These are phyloP conservation scores for Chrysogorgia sp. DNA, from an alignment of 92 coral and sea anemone species.

Conservation along the genomic window DNA sequence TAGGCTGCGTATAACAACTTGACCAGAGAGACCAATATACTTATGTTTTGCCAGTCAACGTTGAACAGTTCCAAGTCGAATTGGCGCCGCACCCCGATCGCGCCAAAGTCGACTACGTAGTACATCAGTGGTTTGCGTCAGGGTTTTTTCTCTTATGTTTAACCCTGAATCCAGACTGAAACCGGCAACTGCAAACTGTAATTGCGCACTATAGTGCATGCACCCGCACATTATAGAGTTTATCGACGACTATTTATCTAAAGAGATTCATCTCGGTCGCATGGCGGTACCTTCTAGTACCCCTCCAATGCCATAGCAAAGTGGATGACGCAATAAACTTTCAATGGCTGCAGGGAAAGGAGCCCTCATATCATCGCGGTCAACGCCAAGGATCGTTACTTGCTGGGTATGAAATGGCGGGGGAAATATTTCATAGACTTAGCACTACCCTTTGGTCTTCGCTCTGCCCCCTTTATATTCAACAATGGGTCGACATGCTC, in stretches of 20 bases:
- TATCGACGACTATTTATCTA: not conserved
- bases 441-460: conserved; percentile 18
- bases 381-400: not conserved
- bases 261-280: not conserved
- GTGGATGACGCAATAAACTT: conserved; percentile 8
- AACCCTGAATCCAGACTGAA: too few species aligned
- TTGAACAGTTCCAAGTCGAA: too few species aligned
- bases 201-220: too few species aligned
- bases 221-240: not conserved
- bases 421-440: conserved; percentile 2
- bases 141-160: too few species aligned
- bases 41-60: too few species aligned
- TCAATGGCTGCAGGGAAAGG: not conserved
- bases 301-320: not conserved
- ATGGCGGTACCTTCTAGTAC: not conserved
- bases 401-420: conserved; percentile 28
- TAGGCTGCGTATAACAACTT: too few species aligned
- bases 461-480: conserved; percentile 26
- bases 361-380: not conserved
- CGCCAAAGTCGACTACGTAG: too few species aligned
- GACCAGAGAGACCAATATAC: too few species aligned
- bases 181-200: too few species aligned
- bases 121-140: too few species aligned
- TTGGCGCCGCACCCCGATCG: too few species aligned
- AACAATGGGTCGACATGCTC: not conserved